phyloP scores from a whole-genome alignment of 2,797 vertebrate genomes.

The Coracias cyanogaster region DNA sequence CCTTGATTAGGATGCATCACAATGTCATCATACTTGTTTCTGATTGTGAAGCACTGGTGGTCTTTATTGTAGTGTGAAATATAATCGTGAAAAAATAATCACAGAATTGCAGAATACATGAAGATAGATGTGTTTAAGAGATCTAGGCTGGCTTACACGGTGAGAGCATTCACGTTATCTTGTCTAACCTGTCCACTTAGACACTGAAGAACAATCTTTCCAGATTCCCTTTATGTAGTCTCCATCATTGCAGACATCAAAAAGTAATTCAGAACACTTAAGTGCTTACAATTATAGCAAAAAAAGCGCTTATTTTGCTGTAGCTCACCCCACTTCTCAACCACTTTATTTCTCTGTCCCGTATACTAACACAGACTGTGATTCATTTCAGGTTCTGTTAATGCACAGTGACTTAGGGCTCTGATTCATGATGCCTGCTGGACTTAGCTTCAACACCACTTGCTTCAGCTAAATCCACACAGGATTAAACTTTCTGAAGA shows the following conservation, averaged over 20 bases:
- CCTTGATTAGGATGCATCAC: background rate
- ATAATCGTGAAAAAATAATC: background rate
- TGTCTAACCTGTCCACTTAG: background rate
- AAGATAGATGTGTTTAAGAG: background rate
- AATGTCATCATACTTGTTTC: background rate
- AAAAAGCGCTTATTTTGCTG: background rate
- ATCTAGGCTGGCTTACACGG: background rate
- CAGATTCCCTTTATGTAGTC: background rate
- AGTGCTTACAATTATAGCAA: background rate
- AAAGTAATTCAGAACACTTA: background rate
- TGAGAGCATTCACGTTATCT: background rate
- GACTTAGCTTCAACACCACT: background rate
- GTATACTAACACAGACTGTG: background rate
- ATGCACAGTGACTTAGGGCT: background rate
- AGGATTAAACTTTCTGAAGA: background rate
- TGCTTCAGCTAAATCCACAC: background rate
- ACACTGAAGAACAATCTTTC: background rate
- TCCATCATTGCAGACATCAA: background rate
- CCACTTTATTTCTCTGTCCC: background rate
- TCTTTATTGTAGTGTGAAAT: background rate
- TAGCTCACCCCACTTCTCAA: background rate
- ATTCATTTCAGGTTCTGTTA: background rate
- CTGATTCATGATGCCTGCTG: background rate
- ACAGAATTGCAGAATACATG: fast-evolving
- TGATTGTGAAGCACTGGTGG: background rate